Conservation (phyloP, 2,888 invertebrate genomes). For the Harmothoe impar region DNA sequence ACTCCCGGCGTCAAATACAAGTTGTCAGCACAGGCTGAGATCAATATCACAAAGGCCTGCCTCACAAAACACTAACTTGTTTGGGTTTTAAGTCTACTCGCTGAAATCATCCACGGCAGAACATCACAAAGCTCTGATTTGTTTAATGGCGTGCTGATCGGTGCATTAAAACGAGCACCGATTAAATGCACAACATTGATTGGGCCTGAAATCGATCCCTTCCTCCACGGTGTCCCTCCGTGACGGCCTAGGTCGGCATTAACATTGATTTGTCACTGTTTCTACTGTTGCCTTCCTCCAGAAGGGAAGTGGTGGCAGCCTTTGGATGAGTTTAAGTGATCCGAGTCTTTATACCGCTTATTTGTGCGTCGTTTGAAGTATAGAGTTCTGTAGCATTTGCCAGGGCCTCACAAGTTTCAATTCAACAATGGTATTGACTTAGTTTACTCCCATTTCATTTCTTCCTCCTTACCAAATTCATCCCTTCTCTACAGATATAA, state of each 20-base stretch:
- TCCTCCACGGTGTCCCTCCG: neutral
- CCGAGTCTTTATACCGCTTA: no score
- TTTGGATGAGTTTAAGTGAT: no score
- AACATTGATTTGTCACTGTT: conserved; percentile 38
- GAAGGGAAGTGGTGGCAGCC: no score
- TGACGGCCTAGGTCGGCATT: neutral
- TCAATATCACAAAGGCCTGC: conserved; percentile 20
- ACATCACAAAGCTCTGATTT: conserved; percentile 42
- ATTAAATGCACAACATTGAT: conserved; percentile 41
- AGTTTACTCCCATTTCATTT: no score
- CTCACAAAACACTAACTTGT: conserved; percentile 36
- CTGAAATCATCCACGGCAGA: conserved; percentile 22
- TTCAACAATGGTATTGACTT: no score
- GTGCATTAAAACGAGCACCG: conserved; percentile 2
- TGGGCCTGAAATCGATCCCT: neutral
- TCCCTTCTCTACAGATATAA: no score
- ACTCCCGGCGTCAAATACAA: conserved; percentile 18
- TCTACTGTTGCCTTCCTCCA: neutral
- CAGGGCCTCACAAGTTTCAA: no score
- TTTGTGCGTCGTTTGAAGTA: no score
- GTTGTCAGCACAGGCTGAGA: neutral
- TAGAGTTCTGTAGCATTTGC: no score
- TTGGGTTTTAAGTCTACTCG: conserved; percentile 33
- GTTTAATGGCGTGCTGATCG: conserved; percentile 32
- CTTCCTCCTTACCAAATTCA: no score